A percentile compares a stretch with the other conserved stretches of the same genome.
phyloP scores from a whole-genome alignment of 2,888 invertebrate species.

The Brenthis hecate region DNA sequence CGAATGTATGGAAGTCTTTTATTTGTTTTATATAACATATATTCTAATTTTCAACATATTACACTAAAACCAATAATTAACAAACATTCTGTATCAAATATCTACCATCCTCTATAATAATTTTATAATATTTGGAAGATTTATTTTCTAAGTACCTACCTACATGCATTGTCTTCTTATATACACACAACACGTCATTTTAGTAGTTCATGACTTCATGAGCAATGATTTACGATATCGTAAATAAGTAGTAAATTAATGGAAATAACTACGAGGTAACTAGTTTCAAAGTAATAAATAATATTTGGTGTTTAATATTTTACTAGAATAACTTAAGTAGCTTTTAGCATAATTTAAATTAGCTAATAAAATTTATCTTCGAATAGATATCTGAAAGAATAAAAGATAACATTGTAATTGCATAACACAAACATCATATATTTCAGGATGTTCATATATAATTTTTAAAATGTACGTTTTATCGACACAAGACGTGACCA shows the following conservation, averaged over 20 bases:
- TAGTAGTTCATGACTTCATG: slow-evolving; percentile 25
- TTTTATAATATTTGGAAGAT: slow-evolving; percentile 31
- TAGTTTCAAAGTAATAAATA: slow-evolving; percentile 35
- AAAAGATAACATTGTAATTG: neutral
- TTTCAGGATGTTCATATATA: too few species aligned
- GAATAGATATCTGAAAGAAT: slow-evolving; percentile 22
- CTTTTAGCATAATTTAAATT: slow-evolving; percentile 14
- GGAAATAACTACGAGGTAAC: slow-evolving; percentile 31
- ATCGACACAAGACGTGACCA: too few species aligned
- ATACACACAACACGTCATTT: neutral
- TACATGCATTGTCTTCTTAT: neutral
- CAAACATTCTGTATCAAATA: too few species aligned
- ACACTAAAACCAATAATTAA: too few species aligned
- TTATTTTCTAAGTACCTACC: slow-evolving; percentile 18
- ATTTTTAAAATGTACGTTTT: too few species aligned
- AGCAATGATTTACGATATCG: slow-evolving; percentile 29
- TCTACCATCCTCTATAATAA: neutral
- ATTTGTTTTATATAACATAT: too few species aligned
- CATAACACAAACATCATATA: neutral
- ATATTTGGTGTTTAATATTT: slow-evolving; percentile 36
- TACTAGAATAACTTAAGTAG: slow-evolving; percentile 18
- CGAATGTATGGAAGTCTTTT: too few species aligned
- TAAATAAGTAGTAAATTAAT: slow-evolving; percentile 23
- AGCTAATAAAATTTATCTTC: slow-evolving; percentile 17
- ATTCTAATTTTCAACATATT: too few species aligned